A percentile compares a stretch with the other conserved stretches of the same genome.
Evolutionary conservation across 2,888 invertebrate genomes (phyloP).

Genomic region (Syritta pipiens): DNA sequence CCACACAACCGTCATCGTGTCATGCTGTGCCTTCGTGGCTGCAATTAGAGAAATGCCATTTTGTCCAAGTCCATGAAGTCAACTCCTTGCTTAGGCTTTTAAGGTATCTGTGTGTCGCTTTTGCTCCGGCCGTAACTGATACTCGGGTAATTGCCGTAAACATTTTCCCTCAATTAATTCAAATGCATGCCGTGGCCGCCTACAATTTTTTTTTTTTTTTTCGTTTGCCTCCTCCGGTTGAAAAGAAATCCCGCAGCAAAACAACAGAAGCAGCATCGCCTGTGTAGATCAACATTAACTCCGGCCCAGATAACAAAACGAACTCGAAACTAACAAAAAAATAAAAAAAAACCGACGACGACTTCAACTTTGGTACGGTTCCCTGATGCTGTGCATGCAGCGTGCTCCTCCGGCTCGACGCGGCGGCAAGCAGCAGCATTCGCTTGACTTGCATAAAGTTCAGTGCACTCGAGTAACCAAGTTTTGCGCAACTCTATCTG

Average conservation of each 20-base stretch:
- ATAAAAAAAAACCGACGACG: constrained; percentile 18
- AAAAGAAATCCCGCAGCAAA: constrained; percentile 27
- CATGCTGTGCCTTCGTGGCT: no score
- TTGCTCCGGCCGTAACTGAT: constrained; percentile 13
- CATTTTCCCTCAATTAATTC: constrained; percentile 59
- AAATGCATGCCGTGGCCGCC: constrained; percentile 44
- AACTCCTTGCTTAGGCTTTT: no score
- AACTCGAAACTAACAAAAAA: constrained; percentile 30
- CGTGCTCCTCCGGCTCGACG: no score
- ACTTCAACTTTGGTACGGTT: constrained; percentile 60
- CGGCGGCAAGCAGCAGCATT: constrained; percentile 37
- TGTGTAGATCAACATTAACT: constrained; percentile 49
- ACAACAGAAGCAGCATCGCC: constrained; percentile 40
- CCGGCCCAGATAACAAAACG: constrained; percentile 63
- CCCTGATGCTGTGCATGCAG: constrained; percentile 58
- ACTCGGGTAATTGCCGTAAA: constrained; percentile 57
- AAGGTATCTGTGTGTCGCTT: neutral
- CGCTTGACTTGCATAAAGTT: constrained; percentile 62
- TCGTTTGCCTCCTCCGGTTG: constrained; percentile 1
- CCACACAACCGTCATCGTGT: neutral
- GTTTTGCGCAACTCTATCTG: constrained; percentile 61
- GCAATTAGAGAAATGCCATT: constrained; percentile 43
- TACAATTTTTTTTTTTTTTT: no score
- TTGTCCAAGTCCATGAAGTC: constrained; percentile 10
- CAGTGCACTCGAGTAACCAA: constrained; percentile 68